Evolutionary conservation across 30 jellyfish, hydroid and myxozoan species (phyloP), one percentile per base, ranked within the genome.

Genomic region (Catostylus mosaicus): DNA sequence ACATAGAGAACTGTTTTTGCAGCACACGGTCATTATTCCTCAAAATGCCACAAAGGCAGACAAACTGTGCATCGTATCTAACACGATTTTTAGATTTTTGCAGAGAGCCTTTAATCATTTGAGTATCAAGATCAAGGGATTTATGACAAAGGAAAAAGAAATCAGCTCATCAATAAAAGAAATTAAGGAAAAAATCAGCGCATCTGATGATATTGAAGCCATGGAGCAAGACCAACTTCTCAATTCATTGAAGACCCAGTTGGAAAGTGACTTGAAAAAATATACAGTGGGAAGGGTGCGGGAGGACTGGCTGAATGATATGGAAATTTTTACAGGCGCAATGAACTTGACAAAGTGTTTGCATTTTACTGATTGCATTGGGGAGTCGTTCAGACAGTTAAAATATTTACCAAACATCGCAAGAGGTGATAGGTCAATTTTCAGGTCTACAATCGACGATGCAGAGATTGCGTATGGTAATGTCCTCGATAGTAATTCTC

Each of bases 251-350:
- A 34, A 22, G 64, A 32, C 33, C 32, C 64, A 51, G 26, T 48
- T 67, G 20, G 68, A 35, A 23, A 47, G 32, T 11, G 84, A 61
- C n/a, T 3, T 16, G 46, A 45, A 23, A 32, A 16, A 64, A 20
- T 2, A 67, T 29, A 36, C 74, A 5, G 85, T 80, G 1, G 19
- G 34, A 9, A 47, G 27, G 11, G 61, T 77, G 0, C 11, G 20
- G 6, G 43, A 71, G 8, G 67, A 54, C 23, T 87, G 96, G 96
- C 10, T 24, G 7, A 35, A 65, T 7, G 68, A 50, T 47, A 76
- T 78, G 96, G 96, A 87, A 50, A 62, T 77, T 10, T n/a, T 66
- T 9, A 87, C 96, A 12, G 90, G 87, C 14, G 87, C 78, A 1
- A 56, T 32, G 12, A 87, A 87, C 67, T 35, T 87, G 57, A 76